Conservation (phyloP, 2,113 vertebrate species). For the Podiceps cristatus region DNA sequence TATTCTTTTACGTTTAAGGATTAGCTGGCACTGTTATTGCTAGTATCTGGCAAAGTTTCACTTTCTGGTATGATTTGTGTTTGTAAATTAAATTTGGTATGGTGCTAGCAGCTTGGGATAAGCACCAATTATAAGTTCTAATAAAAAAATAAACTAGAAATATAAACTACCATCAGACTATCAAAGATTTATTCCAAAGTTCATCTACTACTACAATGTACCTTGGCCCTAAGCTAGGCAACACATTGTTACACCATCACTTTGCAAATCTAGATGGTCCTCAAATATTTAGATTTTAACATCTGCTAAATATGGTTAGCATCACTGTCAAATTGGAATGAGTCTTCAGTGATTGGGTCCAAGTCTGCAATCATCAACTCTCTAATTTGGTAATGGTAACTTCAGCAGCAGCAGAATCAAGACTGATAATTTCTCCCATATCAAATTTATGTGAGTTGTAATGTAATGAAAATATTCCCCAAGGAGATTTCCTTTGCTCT, state of each 20-base stretch:
- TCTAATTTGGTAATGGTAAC: slow-evolving; percentile 52
- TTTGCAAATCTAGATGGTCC: not conserved
- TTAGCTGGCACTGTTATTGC: slow-evolving; percentile 4
- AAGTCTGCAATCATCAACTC: slow-evolving; percentile 21
- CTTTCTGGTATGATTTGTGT: slow-evolving; percentile 14
- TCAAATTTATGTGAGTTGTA: slow-evolving; percentile 45
- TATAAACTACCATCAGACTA: not conserved
- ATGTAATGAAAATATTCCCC: slow-evolving; percentile 23
- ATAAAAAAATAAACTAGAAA: not conserved
- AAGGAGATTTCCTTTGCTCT: not conserved
- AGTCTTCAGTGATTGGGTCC: slow-evolving; percentile 6
- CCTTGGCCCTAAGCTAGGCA: not conserved
- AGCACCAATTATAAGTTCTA: not conserved
- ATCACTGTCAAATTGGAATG: slow-evolving; percentile 46
- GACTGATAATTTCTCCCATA: slow-evolving; percentile 1
- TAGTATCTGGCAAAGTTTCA: slow-evolving; percentile 7
- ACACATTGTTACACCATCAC: not conserved
- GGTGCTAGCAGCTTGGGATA: slow-evolving; percentile 6
- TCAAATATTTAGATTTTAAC: slow-evolving; percentile 13
- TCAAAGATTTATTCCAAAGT: not conserved
- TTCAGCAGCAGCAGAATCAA: slow-evolving; percentile 41
- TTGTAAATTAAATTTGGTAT: slow-evolving; percentile 49
- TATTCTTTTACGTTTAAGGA: not conserved
- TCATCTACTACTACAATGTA: not conserved
- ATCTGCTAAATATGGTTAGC: slow-evolving; percentile 44